phyloP scores from a whole-genome alignment of 2,113 vertebrate genomes.

The Pygoscelis adeliae region DNA sequence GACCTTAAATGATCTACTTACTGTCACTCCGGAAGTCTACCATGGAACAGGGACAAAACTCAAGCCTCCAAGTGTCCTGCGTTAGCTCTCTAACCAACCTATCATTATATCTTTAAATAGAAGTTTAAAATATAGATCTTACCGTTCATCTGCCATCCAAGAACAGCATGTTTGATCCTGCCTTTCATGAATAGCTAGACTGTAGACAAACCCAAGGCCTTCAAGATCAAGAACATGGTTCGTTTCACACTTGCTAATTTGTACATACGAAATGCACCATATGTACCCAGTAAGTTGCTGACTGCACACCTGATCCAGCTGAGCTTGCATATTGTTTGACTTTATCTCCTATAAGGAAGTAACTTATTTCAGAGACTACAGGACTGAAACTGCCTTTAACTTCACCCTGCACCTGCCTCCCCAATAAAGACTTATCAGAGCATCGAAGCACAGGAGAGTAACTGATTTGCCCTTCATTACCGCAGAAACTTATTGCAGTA shows the following conservation, averaged over 20 bases:
- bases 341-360: not conserved
- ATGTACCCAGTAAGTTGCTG: not conserved
- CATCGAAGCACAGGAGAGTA: not conserved
- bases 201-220: not conserved
- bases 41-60: not conserved
- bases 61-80: not conserved
- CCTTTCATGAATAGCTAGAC: not conserved
- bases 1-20: not conserved
- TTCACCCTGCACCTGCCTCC: not conserved
- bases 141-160: not conserved
- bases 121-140: not conserved
- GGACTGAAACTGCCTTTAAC: not conserved
- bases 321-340: not conserved
- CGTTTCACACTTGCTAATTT: not conserved
- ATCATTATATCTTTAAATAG: not conserved
- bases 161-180: not conserved
- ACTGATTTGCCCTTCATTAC: not conserved
- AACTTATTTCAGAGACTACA: not conserved
- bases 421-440: not conserved
- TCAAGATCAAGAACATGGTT: no score
- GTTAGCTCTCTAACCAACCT: not conserved
- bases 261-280: rapidly evolving
- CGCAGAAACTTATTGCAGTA: not conserved
- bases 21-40: not conserved
- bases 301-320: not conserved